Percentiles rank a stretch among this genome's conserved stretches.
These are phyloP conservation scores for Chrysocyon brachyurus DNA, from an alignment of 2,797 vertebrate genomes.

Conservation along the genomic window DNA sequence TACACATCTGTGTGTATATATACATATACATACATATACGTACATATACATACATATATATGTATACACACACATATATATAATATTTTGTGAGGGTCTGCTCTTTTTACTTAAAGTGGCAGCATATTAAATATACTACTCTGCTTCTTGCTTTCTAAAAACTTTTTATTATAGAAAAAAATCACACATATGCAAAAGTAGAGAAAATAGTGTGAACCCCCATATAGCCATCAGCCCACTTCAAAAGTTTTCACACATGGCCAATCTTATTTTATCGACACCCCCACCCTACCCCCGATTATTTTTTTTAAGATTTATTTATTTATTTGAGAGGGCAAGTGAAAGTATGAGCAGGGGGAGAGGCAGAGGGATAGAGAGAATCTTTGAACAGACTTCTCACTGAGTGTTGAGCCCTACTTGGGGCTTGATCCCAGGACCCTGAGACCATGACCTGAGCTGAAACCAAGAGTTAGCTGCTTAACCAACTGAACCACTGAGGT, in stretches of 20 bases:
- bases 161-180: background rate
- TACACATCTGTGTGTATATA: background rate
- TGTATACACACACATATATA: background rate
- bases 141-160: constrained; percentile 36
- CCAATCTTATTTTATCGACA: background rate
- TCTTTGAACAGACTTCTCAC: background rate
- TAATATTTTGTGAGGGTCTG: background rate
- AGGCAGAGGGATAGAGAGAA: background rate
- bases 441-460: background rate
- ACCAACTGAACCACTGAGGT: background rate
- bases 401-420: background rate
- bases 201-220: background rate
- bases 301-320: background rate
- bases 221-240: background rate
- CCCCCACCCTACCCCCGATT: background rate
- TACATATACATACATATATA: background rate
- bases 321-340: background rate
- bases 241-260: background rate
- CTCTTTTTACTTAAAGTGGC: background rate
- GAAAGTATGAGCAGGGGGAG: background rate
- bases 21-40: background rate
- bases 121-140: background rate
- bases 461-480: background rate
- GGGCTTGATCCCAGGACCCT: background rate
- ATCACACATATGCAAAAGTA: background rate